These are phyloP conservation scores for Galleria mellonella DNA, from an alignment of 1,140 invertebrate species.

Conservation along the genomic window DNA sequence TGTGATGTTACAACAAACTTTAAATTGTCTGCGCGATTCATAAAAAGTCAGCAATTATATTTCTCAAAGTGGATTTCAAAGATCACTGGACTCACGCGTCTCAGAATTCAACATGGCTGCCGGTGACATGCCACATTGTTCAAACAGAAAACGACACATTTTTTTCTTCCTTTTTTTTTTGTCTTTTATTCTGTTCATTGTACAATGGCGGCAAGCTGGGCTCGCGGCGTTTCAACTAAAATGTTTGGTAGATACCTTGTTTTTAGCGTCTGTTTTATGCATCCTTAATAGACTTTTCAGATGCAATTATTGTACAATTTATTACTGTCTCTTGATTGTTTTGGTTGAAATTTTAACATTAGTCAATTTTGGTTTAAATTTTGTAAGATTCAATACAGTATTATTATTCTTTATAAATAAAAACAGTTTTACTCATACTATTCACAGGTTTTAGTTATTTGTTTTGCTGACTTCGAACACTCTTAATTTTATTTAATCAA, in stretches of 20 bases:
- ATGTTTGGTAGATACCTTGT: slow-evolving; percentile 26
- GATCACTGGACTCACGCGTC: slow-evolving; percentile 20
- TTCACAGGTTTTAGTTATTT: too few species aligned
- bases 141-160: slow-evolving; percentile 62
- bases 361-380: too few species aligned
- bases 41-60: slow-evolving; percentile 7
- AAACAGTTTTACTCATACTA: too few species aligned
- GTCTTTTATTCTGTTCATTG: slow-evolving; percentile 43
- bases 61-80: slow-evolving; percentile 5
- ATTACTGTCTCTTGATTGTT: too few species aligned
- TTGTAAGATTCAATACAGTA: background rate
- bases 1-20: too few species aligned
- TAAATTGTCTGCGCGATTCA: background rate
- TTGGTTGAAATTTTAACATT: too few species aligned
- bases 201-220: slow-evolving; percentile 53
- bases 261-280: slow-evolving; percentile 9
- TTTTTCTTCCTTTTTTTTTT: slow-evolving; percentile 57
- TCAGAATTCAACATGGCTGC: slow-evolving; percentile 50
- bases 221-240: slow-evolving; percentile 51
- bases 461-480: too few species aligned
- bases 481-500: too few species aligned
- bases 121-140: slow-evolving; percentile 62
- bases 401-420: too few species aligned
- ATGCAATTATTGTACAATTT: slow-evolving; percentile 1
- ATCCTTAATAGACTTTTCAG: background rate